Percentiles rank a stretch among this genome's conserved stretches.
Evolutionary conservation across 2,113 vertebrate species (phyloP).

Genomic region (Lasiurus cinereus): DNA sequence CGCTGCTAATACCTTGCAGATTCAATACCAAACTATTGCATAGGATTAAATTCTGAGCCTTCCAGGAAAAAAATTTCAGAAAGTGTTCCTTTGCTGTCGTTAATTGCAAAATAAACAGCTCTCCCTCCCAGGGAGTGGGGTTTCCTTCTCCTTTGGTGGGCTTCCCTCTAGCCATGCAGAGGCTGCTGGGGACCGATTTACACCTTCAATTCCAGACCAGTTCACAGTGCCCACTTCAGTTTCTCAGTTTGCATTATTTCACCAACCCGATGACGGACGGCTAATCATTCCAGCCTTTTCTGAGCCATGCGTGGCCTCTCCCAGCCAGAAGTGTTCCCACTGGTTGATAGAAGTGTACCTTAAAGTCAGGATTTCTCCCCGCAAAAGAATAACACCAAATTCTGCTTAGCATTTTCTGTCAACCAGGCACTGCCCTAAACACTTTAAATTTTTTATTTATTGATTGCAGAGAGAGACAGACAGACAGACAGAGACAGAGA

Average conservation of each 20-base stretch:
- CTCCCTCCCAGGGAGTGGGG: slow-evolving; percentile 28
- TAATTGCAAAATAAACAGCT: slow-evolving; percentile 64
- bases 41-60: slow-evolving; percentile 57
- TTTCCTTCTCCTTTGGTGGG: slow-evolving; percentile 60
- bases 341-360: slow-evolving; percentile 28
- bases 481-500: too few relatives aligned
- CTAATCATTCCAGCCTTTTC: not conserved
- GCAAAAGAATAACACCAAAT: not conserved
- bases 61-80: slow-evolving; percentile 60
- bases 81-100: slow-evolving; percentile 38
- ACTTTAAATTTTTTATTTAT: not conserved
- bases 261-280: not conserved
- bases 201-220: not conserved
- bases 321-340: slow-evolving; percentile 14
- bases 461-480: not conserved
- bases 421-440: not conserved
- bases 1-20: slow-evolving; percentile 40
- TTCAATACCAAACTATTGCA: not conserved
- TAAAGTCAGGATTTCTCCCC: slow-evolving; percentile 43
- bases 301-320: not conserved
- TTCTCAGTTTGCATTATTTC: not conserved
- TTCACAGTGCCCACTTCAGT: too few relatives aligned
- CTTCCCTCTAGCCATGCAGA: not conserved
- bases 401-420: not conserved
- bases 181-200: not conserved